Percentiles rank a stretch among this genome's conserved stretches.
These are phyloP conservation scores for Hippocampus mohnikei DNA, from an alignment of 2,113 vertebrate species.

Conservation along the genomic window DNA sequence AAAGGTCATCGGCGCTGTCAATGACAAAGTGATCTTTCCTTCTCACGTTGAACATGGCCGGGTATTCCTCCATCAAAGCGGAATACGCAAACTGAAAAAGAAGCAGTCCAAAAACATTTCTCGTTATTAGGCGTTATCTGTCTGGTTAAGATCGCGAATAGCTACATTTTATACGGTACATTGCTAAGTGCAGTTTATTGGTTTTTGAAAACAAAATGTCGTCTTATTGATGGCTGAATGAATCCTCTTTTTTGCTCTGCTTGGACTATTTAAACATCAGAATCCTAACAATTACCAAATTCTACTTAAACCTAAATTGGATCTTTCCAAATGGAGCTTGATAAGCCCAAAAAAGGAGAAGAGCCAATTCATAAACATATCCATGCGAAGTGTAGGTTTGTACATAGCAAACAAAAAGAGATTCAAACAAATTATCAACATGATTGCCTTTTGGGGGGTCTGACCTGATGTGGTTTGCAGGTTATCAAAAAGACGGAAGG, in stretches of 20 bases:
- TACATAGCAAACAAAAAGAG: background rate
- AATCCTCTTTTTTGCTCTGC: background rate
- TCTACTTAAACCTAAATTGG: background rate
- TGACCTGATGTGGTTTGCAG: conserved; percentile 73
- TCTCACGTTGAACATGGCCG: conserved; percentile 78
- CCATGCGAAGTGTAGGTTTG: background rate
- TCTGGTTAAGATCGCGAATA: background rate
- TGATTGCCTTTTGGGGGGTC: background rate
- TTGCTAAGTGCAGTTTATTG: background rate
- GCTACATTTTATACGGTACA: background rate
- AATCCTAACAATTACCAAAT: background rate
- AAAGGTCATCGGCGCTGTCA: conserved; percentile 84
- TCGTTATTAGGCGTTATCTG: background rate
- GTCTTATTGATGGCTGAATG: background rate
- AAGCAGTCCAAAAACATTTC: background rate
- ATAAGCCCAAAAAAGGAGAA: too few relatives aligned
- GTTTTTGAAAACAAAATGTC: background rate
- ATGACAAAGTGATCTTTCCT: conserved; percentile 78
- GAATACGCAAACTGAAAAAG: conserved; percentile 82
- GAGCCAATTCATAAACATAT: background rate
- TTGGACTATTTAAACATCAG: background rate
- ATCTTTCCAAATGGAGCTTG: too few relatives aligned
- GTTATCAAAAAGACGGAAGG: conserved; percentile 79
- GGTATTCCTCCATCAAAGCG: conserved; percentile 78
- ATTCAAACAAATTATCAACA: background rate